Evolutionary conservation across 2,797 vertebrate species (phyloP).

Genomic region (Pantherophis vulpinus): DNA sequence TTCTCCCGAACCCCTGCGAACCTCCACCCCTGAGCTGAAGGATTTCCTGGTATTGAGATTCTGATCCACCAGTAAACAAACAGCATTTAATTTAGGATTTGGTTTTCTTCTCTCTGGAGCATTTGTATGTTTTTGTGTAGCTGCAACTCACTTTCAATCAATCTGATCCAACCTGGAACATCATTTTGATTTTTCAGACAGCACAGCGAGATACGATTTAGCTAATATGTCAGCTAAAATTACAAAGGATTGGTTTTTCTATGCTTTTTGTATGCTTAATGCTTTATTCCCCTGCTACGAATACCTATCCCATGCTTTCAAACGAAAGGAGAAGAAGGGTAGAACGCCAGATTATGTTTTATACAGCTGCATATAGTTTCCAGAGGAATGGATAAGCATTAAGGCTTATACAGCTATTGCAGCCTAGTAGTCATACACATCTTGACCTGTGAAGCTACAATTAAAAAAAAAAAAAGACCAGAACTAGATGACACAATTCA

Average conservation of each 20-base stretch:
- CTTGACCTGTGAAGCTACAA: neutral
- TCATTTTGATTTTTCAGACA: slow-evolving; percentile 9
- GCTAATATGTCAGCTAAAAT: neutral
- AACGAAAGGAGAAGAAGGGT: neutral
- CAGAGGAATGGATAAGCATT: neutral
- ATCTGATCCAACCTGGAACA: neutral
- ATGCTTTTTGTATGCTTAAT: neutral
- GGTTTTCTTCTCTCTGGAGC: neutral
- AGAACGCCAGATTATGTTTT: neutral
- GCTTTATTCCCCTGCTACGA: slow-evolving; percentile 7
- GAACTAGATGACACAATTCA: neutral
- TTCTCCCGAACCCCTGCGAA: too few species aligned
- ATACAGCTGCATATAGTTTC: neutral
- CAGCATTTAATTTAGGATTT: neutral
- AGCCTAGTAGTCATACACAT: neutral
- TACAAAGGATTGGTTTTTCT: neutral
- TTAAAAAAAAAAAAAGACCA: neutral
- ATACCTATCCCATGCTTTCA: neutral
- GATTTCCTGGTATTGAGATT: neutral
- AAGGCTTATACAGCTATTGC: neutral
- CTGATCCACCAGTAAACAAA: neutral
- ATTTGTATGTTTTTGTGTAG: neutral
- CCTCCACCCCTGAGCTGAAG: too few species aligned
- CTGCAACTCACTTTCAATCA: neutral
- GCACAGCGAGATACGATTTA: neutral